Base-by-base conservation (phyloP, 2,113 vertebrate species). In the Nymphicus hollandicus region DNA sequence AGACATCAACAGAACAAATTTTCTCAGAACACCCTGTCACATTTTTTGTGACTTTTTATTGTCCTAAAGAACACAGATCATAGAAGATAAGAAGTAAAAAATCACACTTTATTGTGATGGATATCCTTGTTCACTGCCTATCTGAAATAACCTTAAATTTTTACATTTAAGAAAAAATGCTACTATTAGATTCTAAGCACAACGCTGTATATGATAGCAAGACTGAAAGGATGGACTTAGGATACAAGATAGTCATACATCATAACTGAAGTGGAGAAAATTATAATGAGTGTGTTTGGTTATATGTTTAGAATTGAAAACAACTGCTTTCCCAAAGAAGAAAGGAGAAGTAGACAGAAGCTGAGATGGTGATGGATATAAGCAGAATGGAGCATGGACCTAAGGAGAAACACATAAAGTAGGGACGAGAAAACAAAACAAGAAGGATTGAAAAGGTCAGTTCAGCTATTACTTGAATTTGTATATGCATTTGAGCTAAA, bases 211-310 rank as follows among this genome's bases (percentile, higher is more conserved):
- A 24, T 70, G 24, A 35, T 76, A 69, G 35, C 35, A 92, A 93
- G 78, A 88, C 37, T 52, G 79, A 92, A 89, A 86, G 13, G 20
- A 89, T 81, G 13, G 60, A 87, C 91, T 91, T 82, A 83, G 22
- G n/a, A 69, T 81, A 65, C 20, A 56, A 53, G 37, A 53, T 37
- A 82, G 66, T 82, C 58, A 89, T 96, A 83, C 6, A 93, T 96
- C 83, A 89, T 56, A 89, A 78, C 19, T 79, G 74, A 92, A 87
- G 63, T 87, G 46, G 63, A 58, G 70, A 93, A 95, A 92, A 96
- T 94, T 61, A 94, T 56, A 94, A 31, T 91, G 52, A 81, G 35
- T 81, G 33, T 55, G 8, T 87, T 92, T 71, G 1, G 6, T 78
- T 91, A 7, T 53, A 80, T 41, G 33, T 87, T 93, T 93, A 61